Base-by-base conservation (phyloP, 1,140 invertebrate genomes). In the Babylonia areolata region DNA sequence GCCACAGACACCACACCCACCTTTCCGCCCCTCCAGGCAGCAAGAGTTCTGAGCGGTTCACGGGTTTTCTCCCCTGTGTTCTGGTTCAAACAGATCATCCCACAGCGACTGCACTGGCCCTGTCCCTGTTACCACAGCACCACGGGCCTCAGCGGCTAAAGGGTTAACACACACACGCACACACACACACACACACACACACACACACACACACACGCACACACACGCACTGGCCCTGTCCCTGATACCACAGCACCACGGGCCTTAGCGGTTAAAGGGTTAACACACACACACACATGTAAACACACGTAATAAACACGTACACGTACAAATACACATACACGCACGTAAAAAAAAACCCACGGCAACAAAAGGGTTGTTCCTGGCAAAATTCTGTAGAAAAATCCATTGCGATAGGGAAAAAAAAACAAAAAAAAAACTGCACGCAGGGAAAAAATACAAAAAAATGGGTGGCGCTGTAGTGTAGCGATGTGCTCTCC, bases 81-180 rank as follows among this genome's bases (percentile, higher is more conserved):
- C 95, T 98, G 98, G 94, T 99, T 96, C 85, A 99, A 97, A 90
- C 98, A 98, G 77, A 99, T 96, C 97, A 99, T 99, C 94, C 98
- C 97, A 93, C 98, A 99, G 84, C 98, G 96, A 17, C 96, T 96
- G 91, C 98, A 99, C 51, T 96, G 95, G 2, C 97, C 97, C 88
- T 96, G 95, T 73, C 96, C 96, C 96, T 97, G 85, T n/a, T n/a
- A 89, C 89, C 46, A 81, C 15, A 85, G 83, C 64, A 58, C 37
- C 78, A 40, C n/a, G n/a, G n/a, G n/a, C n/a, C n/a, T n/a, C n/a
- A 42, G 46, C 31, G 40, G 23, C 40, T 23, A 28, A n/a, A 33
- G 17, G 20, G 20, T 35, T 51, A 71, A 2, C 28, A n/a, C 12
- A 23, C 12, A 64, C 12, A 64, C 31, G n/a, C 35, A 28, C 35